Base-by-base conservation (phyloP, 1,140 invertebrate genomes). In the Thalassaphorura encarpata region DNA sequence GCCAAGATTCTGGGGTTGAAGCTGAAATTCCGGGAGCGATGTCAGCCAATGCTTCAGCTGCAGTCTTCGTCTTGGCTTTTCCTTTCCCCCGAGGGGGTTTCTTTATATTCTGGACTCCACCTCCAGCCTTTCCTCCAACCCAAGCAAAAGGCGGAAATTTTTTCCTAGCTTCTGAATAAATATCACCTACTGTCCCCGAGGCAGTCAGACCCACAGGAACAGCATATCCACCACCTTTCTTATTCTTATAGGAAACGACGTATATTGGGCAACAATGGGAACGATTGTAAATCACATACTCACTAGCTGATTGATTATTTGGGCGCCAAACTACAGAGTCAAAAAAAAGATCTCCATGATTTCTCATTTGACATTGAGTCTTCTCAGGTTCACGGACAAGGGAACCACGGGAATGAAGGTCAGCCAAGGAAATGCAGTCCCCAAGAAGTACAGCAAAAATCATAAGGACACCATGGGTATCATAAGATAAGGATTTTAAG, bases 241-340 rank as follows among this genome's bases (percentile, higher is more conserved):
- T n/a, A n/a, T n/a, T n/a, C n/a, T n/a, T 48, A 19, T 52, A 52
- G 5, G 11, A 19, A 29, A 52, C 36, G 11, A n/a, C 24, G 29
- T 52, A 52, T 5, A 52, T 15, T 3, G 49, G 49, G 26, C 49
- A 52, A 19, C 49, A 52, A 11, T 52, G 49, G 24, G 8, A 13
- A 4, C 49, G 28, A 26, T 52, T 52, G 36, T 45, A 52, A 28
- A 52, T 52, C 15, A 52, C 49, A 40, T 42, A 52, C 31, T 52
- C 49, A 24, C 36, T 45, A 19, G 11, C 42, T 8, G 46, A 13
- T 13, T 5, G 15, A n/a, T 27, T 4, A 6, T 29, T 5, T 11
- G 33, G 33, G n/a, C 33, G 33, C 13, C 29, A 27, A 52, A 39
- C 31, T 11, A 52, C 26, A 5, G 49, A 52, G 36, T 52, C 49